phyloP scores from a whole-genome alignment of 2,888 invertebrate genomes.

The Ophion slaviceki region DNA sequence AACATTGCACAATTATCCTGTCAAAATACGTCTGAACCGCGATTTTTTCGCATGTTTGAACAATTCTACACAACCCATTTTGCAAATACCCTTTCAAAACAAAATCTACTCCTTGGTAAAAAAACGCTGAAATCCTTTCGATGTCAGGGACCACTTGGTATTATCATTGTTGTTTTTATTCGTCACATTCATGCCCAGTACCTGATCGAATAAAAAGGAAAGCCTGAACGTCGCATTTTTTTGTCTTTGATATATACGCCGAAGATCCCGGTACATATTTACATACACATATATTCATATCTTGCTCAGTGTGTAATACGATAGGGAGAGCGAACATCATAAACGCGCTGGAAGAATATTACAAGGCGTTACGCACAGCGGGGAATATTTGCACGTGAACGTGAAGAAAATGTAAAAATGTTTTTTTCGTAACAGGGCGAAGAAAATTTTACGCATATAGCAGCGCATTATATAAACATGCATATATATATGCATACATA shows the following conservation, averaged over 20 bases:
- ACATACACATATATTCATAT: background rate
- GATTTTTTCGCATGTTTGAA: background rate
- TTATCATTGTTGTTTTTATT: background rate
- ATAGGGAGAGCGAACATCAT: conserved; percentile 43
- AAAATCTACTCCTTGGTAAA: background rate
- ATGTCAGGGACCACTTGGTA: background rate
- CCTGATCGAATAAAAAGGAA: background rate
- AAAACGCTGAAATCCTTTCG: background rate
- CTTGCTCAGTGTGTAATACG: conserved; percentile 8
- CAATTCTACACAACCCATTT: background rate
- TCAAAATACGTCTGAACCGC: background rate
- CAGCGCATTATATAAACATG: conserved; percentile 1
- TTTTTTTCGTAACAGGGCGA: conserved; percentile 57
- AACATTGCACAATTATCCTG: too few relatives aligned
- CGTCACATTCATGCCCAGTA: background rate
- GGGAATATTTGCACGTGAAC: conserved; percentile 8
- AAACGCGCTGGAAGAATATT: conserved; percentile 40
- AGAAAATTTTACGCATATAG: background rate
- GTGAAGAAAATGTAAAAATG: conserved; percentile 54
- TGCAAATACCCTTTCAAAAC: background rate
- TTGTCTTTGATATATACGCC: background rate
- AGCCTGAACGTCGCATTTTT: background rate
- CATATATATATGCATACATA: background rate
- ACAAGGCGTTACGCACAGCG: conserved; percentile 32
- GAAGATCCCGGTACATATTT: background rate